Base-by-base conservation (phyloP, 2,113 vertebrate species). In the Empidonax traillii region DNA sequence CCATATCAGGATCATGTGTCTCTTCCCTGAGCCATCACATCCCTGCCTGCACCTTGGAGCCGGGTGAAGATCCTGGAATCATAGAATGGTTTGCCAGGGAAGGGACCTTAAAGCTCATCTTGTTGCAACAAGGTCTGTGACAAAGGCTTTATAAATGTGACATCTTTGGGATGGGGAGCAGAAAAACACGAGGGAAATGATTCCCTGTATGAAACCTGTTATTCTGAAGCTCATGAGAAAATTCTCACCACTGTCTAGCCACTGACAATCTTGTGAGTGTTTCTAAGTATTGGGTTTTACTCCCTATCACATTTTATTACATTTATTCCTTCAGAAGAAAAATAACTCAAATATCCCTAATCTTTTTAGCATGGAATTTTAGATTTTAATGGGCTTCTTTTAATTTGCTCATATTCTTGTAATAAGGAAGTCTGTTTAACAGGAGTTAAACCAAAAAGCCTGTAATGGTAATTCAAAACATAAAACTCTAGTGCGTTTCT, bases 361-460 rank as follows among this genome's bases (percentile, higher is more conserved):
- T 95, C 93, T 87, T 94, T 96, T 97, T 93, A 79, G 88, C 76
- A 14, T 28, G 81, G 80, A 94, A 96, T 97, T 96, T 91, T 81
- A 94, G 76, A 96, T 97, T 96, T 90, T 97, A 98, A 98, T 96
- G 89, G 92, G 69, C 90, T 97, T 85, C 94, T 96, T 98, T 98
- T 98, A 98, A 98, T 98, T 98, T 97, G 96, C 96, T 87, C 61
- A 63, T 82, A 91, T 97, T 97, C 96, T 96, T 95, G 94, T 98
- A 97, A 98, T 97, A 97, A 98, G 94, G 94, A 97, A 98, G 98
- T 98, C 97, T 96, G 81, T 97, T 98, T 97, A 98, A 98, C 55
- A 17, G 96, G 96, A 97, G 92, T 96, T 97, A 97, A 97, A 98
- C 97, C 95, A 97, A 97, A 97, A 98, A 97, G 96, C 93, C 92